Evolutionary conservation across 1,140 invertebrate genomes (phyloP).

Genomic region (Drosophila watanabei): DNA sequence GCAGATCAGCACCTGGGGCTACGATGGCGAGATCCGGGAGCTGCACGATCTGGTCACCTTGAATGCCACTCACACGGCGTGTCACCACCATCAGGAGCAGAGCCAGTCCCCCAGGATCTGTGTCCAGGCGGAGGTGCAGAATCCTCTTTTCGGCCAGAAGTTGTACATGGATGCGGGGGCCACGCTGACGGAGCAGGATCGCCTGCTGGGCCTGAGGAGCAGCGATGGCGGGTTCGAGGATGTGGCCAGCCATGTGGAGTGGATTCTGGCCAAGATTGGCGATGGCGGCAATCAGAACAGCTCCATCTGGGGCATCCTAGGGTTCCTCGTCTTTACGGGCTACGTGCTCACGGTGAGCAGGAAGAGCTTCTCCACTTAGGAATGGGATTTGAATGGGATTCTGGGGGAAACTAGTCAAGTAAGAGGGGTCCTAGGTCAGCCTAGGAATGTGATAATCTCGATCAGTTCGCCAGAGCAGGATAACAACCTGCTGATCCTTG

Average conservation of each 20-base stretch:
- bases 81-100: conserved; percentile 8
- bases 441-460: conserved; percentile 65
- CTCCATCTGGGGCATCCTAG: conserved; percentile 70
- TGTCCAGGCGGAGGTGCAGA: conserved; percentile 8
- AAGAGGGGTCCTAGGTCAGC: conserved; percentile 9
- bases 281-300: conserved; percentile 76
- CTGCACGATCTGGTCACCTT: conserved; percentile 56
- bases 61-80: conserved; percentile 26
- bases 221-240: conserved; percentile 50
- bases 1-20: conserved; percentile 59
- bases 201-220: conserved; percentile 39
- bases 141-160: neutral
- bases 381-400: neutral
- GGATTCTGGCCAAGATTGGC: conserved; percentile 63
- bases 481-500: neutral
- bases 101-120: conserved; percentile 14
- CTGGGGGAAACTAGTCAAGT: conserved; percentile 13
- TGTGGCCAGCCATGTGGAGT: conserved; percentile 71
- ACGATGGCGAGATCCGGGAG: conserved; percentile 27
- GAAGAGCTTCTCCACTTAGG: conserved; percentile 42
- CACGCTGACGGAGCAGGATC: conserved; percentile 51
- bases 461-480: neutral
- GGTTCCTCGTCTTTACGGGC: conserved; percentile 63
- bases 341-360: conserved; percentile 67
- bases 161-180: conserved; percentile 63